These are phyloP conservation scores for Hyposmocoma kahamanoa DNA, from an alignment of 1,140 invertebrate species.

Conservation along the genomic window DNA sequence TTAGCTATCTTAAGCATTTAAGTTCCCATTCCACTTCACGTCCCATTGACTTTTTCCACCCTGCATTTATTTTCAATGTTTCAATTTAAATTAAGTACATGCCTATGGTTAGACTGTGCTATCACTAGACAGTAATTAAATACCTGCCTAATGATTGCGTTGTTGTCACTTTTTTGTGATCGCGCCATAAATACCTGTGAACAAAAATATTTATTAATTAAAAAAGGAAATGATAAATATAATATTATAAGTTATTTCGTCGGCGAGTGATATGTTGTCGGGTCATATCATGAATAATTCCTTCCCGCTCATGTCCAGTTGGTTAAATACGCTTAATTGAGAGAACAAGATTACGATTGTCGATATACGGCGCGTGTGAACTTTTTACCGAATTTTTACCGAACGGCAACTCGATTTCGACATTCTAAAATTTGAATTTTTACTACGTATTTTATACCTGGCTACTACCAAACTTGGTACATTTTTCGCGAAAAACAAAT, in stretches of 20 bases:
- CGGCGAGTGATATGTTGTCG: slow-evolving; percentile 38
- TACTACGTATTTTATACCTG: slow-evolving; percentile 6
- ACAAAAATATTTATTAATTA: slow-evolving; percentile 33
- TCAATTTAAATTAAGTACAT: too few species aligned
- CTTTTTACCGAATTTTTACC: slow-evolving; percentile 38
- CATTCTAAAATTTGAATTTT: slow-evolving; percentile 20
- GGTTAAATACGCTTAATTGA: slow-evolving; percentile 54
- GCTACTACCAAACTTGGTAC: neutral
- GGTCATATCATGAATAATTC: slow-evolving; percentile 56
- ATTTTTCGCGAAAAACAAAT: slow-evolving; percentile 3
- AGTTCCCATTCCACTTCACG: too few species aligned
- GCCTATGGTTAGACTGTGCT: too few species aligned
- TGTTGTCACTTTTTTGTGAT: too few species aligned
- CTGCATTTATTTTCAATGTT: too few species aligned
- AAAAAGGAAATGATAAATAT: slow-evolving; percentile 35
- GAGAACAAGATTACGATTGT: slow-evolving; percentile 47
- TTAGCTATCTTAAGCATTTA: too few species aligned
- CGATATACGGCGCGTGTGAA: slow-evolving; percentile 46
- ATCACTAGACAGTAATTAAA: too few species aligned
- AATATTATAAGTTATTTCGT: slow-evolving; percentile 44
- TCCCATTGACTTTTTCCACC: too few species aligned
- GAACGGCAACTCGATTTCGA: slow-evolving; percentile 31
- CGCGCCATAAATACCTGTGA: slow-evolving; percentile 26
- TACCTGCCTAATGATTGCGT: too few species aligned
- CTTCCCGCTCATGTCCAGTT: slow-evolving; percentile 39